Evolutionary conservation across 1,140 invertebrate species (phyloP).

Genomic region (Tetranychus cinnabarinus): DNA sequence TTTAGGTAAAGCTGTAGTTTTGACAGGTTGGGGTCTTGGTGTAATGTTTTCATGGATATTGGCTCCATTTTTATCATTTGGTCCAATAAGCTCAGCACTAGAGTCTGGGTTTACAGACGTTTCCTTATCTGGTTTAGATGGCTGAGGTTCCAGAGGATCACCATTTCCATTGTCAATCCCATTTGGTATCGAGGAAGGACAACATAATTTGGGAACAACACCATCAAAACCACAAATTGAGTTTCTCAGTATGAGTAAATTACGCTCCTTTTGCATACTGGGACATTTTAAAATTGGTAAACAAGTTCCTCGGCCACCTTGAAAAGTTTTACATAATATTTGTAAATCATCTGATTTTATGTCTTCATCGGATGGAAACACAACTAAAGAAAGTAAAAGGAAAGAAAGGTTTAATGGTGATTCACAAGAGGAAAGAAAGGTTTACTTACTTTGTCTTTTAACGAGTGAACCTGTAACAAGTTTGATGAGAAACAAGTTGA

Average conservation of each 20-base stretch:
- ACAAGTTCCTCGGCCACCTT: not conserved
- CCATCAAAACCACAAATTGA: conserved; percentile 8
- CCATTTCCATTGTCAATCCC: not conserved
- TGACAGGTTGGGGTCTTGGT: not conserved
- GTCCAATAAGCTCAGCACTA: not conserved
- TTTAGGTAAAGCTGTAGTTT: not conserved
- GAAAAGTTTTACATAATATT: not conserved
- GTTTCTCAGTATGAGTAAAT: not conserved
- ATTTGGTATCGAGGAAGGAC: not conserved
- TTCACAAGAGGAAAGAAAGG: too few species aligned
- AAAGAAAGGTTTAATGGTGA: too few species aligned
- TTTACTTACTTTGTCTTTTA: too few species aligned
- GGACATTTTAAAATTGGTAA: not conserved
- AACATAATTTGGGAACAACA: conserved; percentile 8
- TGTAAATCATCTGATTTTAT: not conserved
- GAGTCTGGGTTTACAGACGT: not conserved
- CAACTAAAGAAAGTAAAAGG: not conserved
- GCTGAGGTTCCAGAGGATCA: not conserved
- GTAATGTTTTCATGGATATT: too few species aligned
- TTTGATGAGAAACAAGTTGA: too few species aligned
- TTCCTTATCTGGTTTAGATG: not conserved
- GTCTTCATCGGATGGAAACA: not conserved
- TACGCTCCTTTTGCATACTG: not conserved
- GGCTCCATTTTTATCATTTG: not conserved
- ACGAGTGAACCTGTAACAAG: too few species aligned